A percentile compares a stretch with the other conserved stretches of the same genome.
These are phyloP conservation scores for Pygmarrhopalites habei DNA, from an alignment of 1,140 invertebrate genomes.

Conservation along the genomic window DNA sequence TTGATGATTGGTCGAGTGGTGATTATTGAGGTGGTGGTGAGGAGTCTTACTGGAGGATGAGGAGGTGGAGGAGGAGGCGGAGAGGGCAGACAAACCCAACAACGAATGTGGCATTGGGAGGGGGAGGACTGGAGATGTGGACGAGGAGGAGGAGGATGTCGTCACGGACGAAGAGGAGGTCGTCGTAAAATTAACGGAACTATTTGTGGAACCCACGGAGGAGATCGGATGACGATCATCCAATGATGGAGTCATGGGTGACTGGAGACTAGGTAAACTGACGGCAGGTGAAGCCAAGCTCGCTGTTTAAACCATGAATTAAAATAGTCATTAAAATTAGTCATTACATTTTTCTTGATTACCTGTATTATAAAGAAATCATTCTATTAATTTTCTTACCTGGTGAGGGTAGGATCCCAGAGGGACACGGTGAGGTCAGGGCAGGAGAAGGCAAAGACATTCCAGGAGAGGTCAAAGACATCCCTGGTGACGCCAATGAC, in stretches of 20 bases:
- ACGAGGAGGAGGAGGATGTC: constrained; percentile 16
- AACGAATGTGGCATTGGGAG: constrained; percentile 23
- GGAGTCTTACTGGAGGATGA: constrained; percentile 16
- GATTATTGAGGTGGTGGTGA: constrained; percentile 24
- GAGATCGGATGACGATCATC: constrained; percentile 36
- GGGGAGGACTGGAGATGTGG: constrained; percentile 21
- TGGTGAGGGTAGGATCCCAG: constrained; percentile 38
- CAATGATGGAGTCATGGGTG: constrained; percentile 37
- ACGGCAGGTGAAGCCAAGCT: constrained; percentile 48
- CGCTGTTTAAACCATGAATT: too few relatives aligned
- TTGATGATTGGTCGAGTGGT: constrained; percentile 35
- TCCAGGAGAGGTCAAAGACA: constrained; percentile 52
- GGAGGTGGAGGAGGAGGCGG: constrained; percentile 36
- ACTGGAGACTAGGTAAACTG: constrained; percentile 45
- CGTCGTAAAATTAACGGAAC: constrained; percentile 33
- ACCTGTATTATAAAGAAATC: too few relatives aligned
- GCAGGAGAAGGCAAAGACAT: constrained; percentile 44
- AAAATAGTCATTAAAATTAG: too few relatives aligned
- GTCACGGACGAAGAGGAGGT: constrained; percentile 19
- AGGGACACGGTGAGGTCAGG: constrained; percentile 39
- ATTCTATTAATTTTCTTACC: too few relatives aligned
- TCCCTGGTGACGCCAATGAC: constrained; percentile 57
- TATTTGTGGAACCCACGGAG: constrained; percentile 31
- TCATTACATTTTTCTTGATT: too few relatives aligned
- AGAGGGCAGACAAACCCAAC: constrained; percentile 17